Base-by-base conservation (phyloP, 64 coral and sea anemone genomes). In the Anthopleura sola region DNA sequence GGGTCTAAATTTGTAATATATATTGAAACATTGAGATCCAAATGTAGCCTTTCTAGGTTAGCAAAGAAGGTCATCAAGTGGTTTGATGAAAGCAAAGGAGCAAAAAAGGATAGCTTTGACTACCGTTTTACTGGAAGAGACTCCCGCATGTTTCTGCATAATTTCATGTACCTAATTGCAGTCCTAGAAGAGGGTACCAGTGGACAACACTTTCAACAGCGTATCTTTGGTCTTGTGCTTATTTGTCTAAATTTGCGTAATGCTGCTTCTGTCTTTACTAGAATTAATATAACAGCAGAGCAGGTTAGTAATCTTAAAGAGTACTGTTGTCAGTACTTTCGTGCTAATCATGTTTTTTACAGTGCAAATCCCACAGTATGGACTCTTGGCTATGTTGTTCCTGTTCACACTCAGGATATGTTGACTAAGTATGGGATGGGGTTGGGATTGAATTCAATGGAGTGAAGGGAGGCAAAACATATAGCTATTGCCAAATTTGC, bases 121-220 rank as follows among this genome's bases (percentile, higher is more conserved):
- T 93, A 93, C 29, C 75, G 87, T 6, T 93, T 93, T 24, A 89
- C 87, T 19, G 91, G 91, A 38, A 66, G 76, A 46, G 91, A 93
- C 11, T 93, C 91, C 20, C 82, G 87, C 20, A 15, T 47, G 75
- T 89, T 93, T 89, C 64, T 89, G n/a, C 55, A 60, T 7, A 78
- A 89, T 66, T 93, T 93, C 44, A 64, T 34, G 49, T 86, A 88
- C 66, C 56, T 62, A 48, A 69, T 86, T 86, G 32, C 76, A 60
- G 31, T 84, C 16, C 39, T 40, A 7, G 81, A 33, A 55, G 55
- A 90, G n/a, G 16, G 19, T 17, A 16, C 21, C 28, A 18, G 18
- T 84, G 80, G 37, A 7, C 10, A 82, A 23, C 39, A 18, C 28
- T 82, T 53, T 44, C 80, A 29, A 53, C 80, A 46, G 23, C 80